These are phyloP conservation scores for Congeria kusceri DNA, from an alignment of 2,888 invertebrate genomes.

Conservation along the genomic window DNA sequence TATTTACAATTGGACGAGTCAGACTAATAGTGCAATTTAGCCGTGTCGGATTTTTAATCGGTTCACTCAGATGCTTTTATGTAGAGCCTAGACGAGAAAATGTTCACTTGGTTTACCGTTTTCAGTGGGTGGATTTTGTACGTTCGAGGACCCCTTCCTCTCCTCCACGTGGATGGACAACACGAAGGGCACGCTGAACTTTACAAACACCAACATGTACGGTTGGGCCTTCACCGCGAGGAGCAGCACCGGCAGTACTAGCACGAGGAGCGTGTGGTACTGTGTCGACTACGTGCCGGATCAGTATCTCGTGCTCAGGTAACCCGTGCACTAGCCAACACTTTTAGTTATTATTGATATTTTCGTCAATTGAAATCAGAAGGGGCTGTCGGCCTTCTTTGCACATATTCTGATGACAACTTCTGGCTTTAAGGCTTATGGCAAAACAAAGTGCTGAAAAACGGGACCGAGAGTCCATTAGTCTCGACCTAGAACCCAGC, in stretches of 20 bases:
- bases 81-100: no score
- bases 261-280: slow-evolving; percentile 30
- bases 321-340: no score
- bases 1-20: no score
- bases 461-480: no score
- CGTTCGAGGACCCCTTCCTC: slow-evolving; percentile 39
- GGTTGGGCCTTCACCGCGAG: slow-evolving; percentile 40
- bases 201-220: slow-evolving; percentile 43
- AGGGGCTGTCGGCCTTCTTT: not conserved
- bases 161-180: slow-evolving; percentile 56
- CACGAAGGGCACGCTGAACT: slow-evolving; percentile 52
- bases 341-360: not conserved
- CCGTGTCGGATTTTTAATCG: no score
- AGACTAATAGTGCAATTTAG: no score
- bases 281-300: slow-evolving; percentile 39
- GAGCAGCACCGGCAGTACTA: not conserved
- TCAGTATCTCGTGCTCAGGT: slow-evolving; percentile 51
- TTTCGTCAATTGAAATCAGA: not conserved
- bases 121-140: slow-evolving; percentile 46
- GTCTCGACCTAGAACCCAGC: no score
- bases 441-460: no score
- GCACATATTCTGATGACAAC: no score
- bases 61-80: no score
- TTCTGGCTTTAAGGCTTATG: no score
- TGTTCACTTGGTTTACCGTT: no score